Conservation (phyloP, 2,113 vertebrate species). For the Apteryx owenii region DNA sequence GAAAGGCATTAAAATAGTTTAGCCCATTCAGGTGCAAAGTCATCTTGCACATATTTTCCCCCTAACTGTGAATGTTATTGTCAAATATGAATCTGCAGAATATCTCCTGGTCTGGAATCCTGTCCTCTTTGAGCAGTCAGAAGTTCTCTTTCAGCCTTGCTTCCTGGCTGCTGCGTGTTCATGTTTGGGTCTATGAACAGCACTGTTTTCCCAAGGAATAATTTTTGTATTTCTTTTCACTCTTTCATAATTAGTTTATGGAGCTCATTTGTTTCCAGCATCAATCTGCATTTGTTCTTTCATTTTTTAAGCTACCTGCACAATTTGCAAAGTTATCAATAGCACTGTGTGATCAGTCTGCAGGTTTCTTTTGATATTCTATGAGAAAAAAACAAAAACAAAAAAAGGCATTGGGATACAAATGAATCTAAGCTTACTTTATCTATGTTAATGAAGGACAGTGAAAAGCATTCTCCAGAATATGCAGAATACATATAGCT, state of each 20-base stretch:
- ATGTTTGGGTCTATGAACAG: background rate
- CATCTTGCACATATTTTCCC: background rate
- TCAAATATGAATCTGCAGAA: conserved; percentile 39
- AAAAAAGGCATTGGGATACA: background rate
- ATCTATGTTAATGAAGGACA: background rate
- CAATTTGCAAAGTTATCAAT: background rate
- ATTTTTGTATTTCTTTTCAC: background rate
- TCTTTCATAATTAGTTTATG: background rate
- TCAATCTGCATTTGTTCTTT: background rate
- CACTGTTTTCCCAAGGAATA: background rate
- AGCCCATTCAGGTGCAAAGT: background rate
- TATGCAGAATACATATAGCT: background rate
- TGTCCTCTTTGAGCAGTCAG: background rate
- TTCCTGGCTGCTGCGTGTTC: rapidly evolving
- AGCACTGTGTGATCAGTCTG: rapidly evolving
- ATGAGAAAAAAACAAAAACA: background rate
- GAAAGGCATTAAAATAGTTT: conserved; percentile 32
- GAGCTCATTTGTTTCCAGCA: background rate
- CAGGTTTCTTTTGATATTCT: background rate
- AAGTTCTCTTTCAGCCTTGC: background rate
- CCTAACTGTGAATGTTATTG: background rate
- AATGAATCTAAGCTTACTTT: background rate
- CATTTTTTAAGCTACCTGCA: background rate
- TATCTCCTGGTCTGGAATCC: conserved; percentile 4
- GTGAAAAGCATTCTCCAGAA: background rate